A percentile compares a stretch with the other conserved stretches of the same genome.
Conservation (phyloP, 1,140 invertebrate species). For the Trichomalopsis sarcophagae region DNA sequence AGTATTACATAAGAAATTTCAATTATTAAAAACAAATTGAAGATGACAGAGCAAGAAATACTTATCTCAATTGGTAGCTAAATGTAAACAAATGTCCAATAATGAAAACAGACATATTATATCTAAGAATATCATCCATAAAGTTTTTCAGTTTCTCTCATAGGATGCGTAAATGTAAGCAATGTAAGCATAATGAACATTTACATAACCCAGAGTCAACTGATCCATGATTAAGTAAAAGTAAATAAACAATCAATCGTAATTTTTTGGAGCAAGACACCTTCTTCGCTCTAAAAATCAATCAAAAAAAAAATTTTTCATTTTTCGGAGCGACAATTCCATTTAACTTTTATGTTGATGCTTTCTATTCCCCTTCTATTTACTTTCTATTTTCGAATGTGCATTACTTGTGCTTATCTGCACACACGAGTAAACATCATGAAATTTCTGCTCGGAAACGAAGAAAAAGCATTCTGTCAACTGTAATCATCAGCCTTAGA, state of each 20-base stretch:
- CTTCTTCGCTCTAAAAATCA: no score
- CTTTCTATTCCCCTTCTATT: background rate
- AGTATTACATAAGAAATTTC: slow-evolving; percentile 22
- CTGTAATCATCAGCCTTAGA: background rate
- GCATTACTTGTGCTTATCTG: no score
- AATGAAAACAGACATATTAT: background rate
- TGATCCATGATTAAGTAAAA: background rate
- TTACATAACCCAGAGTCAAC: background rate
- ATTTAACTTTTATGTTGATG: background rate
- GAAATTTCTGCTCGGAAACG: no score
- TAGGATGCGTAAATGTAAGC: background rate
- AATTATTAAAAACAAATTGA: slow-evolving; percentile 22
- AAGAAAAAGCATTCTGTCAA: no score
- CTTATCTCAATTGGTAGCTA: slow-evolving; percentile 36
- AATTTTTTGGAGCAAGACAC: background rate
- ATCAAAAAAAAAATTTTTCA: no score
- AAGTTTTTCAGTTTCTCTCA: background rate
- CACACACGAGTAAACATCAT: no score
- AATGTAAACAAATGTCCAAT: background rate
- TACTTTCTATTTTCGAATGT: no score
- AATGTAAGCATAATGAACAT: background rate
- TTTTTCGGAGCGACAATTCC: no score
- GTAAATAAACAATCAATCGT: background rate
- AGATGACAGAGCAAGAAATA: slow-evolving; percentile 25
- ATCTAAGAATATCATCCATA: background rate